Evolutionary conservation across 1,140 invertebrate species (phyloP).

Genomic region (Apis florea): DNA sequence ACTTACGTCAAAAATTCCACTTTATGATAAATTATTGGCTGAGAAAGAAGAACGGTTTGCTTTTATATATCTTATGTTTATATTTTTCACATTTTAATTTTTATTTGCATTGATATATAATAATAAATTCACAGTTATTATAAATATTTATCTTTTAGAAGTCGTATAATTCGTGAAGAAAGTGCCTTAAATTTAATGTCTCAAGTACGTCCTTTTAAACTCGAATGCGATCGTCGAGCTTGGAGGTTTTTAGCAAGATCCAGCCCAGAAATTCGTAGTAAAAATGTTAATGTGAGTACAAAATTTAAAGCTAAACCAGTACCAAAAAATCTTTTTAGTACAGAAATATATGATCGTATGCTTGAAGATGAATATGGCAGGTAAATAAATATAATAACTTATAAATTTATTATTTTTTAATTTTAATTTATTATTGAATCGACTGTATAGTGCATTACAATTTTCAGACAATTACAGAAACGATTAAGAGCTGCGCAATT

Average conservation of each 20-base stretch:
- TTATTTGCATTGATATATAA: neutral
- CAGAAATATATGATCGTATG: conserved; percentile 86
- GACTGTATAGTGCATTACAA: neutral
- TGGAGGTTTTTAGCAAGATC: conserved; percentile 79
- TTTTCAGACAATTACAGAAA: conserved; percentile 83
- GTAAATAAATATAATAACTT: conserved; percentile 71
- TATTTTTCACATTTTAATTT: neutral
- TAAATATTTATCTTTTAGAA: conserved; percentile 62
- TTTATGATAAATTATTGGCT: conserved; percentile 86
- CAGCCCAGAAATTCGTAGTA: conserved; percentile 80
- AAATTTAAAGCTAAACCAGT: conserved; percentile 85
- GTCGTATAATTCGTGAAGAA: conserved; percentile 76
- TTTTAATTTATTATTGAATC: too few species aligned
- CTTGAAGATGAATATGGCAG: conserved; percentile 86
- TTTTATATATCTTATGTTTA: conserved; percentile 28
- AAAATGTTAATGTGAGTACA: conserved; percentile 72
- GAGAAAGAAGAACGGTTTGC: conserved; percentile 85
- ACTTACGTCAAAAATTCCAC: conserved; percentile 84
- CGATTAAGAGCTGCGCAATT: conserved; percentile 85
- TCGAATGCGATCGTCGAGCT: conserved; percentile 77
- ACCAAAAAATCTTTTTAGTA: conserved; percentile 85
- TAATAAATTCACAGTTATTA: neutral
- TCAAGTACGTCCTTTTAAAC: conserved; percentile 83
- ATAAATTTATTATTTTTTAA: too few species aligned
- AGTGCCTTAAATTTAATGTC: conserved; percentile 77